Base-by-base conservation (phyloP, 2,113 vertebrate genomes). In the Taurulus bubalis region DNA sequence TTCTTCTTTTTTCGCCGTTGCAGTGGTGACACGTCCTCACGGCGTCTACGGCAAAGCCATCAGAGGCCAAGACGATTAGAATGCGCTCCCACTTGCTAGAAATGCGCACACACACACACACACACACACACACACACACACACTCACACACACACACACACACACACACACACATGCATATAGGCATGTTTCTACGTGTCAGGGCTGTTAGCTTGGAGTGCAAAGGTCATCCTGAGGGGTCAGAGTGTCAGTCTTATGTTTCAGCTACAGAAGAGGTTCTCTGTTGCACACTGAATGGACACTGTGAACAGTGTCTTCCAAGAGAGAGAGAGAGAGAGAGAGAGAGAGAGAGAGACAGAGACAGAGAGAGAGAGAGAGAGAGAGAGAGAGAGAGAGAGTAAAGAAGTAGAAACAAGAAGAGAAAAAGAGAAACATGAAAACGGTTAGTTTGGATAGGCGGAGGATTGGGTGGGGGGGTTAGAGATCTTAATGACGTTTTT, bases 201-300 rank as follows among this genome's bases (percentile, higher is more conserved):
- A 74, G 76, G 82, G 64, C 59, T 10, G 70, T 74, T 81, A 84
- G 84, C 77, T 75, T 55, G 49, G 59, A 78, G 88, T 73, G 66
- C 90, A 88, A 9, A 89, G 91, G 87, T 92, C 89, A 82, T 55
- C 68, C 63, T 15, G 32, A 60, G 51, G 76, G 88, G 92, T 92
- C 87, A 90, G 26, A 76, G 70, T 77, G 82, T 83, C 65, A 77
- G 90, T 83, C 73, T 93, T 90, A 69, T 78, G 80, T 94, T 93
- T 91, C 92, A 85, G 66, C 80, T 45, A 58, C 40, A 89, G 90
- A 90, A 82, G 87, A 89, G 87, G 16, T 80, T 66, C 76, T 91
- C 88, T 92, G 87, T 92, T 89, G 58, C 69, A 42, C 32, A 24
- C 80, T 87, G 85, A 90, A 90, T 84, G 62, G 87, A 88, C 76